Conservation (phyloP, 2,113 vertebrate genomes). For the Calidris pugnax region DNA sequence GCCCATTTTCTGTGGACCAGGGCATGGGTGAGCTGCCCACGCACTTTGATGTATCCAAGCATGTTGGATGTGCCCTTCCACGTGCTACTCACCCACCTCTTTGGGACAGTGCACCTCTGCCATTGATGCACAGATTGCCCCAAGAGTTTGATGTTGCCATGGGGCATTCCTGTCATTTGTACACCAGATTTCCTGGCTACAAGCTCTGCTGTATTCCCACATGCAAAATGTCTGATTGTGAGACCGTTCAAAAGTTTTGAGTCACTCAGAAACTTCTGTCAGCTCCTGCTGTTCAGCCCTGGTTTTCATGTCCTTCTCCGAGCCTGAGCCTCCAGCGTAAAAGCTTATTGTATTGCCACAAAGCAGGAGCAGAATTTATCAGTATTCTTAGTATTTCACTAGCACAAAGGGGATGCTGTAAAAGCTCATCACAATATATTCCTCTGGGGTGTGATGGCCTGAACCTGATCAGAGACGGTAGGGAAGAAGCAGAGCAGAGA, state of each 20-base stretch:
- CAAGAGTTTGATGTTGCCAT: background rate
- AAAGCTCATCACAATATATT: background rate
- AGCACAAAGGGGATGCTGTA: background rate
- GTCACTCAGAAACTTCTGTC: background rate
- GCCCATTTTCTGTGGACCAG: background rate
- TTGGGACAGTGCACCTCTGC: background rate
- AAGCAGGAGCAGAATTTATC: slow-evolving; percentile 34
- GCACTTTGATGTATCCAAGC: background rate
- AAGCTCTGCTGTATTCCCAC: background rate
- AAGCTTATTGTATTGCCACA: background rate
- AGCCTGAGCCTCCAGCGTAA: background rate
- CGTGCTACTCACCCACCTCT: background rate
- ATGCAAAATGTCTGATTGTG: background rate
- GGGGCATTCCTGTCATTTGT: background rate
- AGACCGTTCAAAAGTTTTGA: background rate
- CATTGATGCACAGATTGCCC: background rate
- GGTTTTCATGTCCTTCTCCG: background rate
- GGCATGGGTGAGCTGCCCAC: background rate
- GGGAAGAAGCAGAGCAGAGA: background rate
- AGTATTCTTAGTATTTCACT: background rate
- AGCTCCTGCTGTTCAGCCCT: background rate
- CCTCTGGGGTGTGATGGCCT: background rate
- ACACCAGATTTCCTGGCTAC: background rate
- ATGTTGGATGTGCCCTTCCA: accelerated
- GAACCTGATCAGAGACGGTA: background rate